Conservation (phyloP, 2,888 invertebrate species). For the Pasiphila rectangulata region DNA sequence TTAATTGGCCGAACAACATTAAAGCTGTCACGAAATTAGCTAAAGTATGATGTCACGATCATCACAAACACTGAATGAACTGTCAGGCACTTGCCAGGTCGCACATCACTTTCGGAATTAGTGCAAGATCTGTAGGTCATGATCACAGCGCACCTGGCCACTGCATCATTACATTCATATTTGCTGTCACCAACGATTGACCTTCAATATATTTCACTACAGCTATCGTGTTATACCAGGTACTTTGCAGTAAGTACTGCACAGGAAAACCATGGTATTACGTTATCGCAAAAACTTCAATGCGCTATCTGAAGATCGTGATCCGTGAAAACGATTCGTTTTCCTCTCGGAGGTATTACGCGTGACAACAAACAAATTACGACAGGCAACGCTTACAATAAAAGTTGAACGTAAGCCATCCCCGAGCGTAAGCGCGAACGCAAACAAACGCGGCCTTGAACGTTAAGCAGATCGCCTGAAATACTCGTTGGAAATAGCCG, state of each 20-base stretch:
- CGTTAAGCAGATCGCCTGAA: conserved; percentile 74
- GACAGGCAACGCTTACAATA: conserved; percentile 44
- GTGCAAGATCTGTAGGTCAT: conserved; percentile 68
- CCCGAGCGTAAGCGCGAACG: conserved; percentile 58
- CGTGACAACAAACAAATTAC: conserved; percentile 47
- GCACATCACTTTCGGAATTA: conserved; percentile 58
- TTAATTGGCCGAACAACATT: neutral
- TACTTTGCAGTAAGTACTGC: neutral
- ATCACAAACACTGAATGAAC: conserved; percentile 62
- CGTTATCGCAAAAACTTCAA: conserved; percentile 60
- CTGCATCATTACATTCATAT: conserved; percentile 29
- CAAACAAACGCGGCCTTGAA: conserved; percentile 78
- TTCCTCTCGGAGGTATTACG: conserved; percentile 47
- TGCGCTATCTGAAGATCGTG: conserved; percentile 52
- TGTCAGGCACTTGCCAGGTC: conserved; percentile 63
- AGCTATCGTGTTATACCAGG: too few species aligned
- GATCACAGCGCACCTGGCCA: conserved; percentile 54
- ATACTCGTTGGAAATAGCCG: conserved; percentile 75
- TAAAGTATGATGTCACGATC: conserved; percentile 32
- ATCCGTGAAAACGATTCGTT: conserved; percentile 66
- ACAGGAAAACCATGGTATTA: conserved; percentile 35
- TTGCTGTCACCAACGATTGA: conserved; percentile 26
- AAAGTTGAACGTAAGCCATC: conserved; percentile 53
- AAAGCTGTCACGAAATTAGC: conserved; percentile 10
- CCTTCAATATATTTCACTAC: conserved; percentile 20